phyloP scores from a whole-genome alignment of 2,113 vertebrate genomes.

The Sceloporus undulatus region DNA sequence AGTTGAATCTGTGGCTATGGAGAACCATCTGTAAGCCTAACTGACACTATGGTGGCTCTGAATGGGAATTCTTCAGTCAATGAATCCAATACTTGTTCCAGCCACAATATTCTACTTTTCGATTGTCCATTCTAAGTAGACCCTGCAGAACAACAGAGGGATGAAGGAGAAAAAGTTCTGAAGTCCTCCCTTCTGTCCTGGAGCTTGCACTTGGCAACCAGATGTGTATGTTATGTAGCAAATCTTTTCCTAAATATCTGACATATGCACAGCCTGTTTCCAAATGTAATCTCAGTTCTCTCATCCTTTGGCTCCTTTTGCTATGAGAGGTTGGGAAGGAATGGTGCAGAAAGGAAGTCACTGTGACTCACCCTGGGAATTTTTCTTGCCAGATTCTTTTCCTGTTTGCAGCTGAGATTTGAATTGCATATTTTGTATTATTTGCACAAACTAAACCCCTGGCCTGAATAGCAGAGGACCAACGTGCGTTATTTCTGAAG shows the following conservation, averaged over 20 bases:
- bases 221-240: background rate
- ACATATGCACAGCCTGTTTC: background rate
- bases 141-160: background rate
- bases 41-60: too few species aligned
- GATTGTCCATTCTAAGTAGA: background rate
- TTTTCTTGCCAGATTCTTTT: constrained; percentile 4
- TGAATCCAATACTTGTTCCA: background rate
- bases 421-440: background rate
- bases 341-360: background rate
- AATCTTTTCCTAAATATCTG: background rate
- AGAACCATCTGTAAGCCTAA: too few species aligned
- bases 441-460: background rate
- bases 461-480: background rate
- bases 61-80: too few species aligned
- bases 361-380: constrained; percentile 6
- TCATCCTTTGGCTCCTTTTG: background rate
- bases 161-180: background rate
- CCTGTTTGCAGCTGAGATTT: background rate
- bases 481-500: background rate
- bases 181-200: background rate
- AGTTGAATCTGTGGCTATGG: too few species aligned
- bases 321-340: background rate
- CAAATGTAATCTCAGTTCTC: background rate
- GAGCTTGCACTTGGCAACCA: background rate
- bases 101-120: background rate